These are phyloP conservation scores for Tyto alba DNA, from an alignment of 2,113 vertebrate species.

Conservation along the genomic window DNA sequence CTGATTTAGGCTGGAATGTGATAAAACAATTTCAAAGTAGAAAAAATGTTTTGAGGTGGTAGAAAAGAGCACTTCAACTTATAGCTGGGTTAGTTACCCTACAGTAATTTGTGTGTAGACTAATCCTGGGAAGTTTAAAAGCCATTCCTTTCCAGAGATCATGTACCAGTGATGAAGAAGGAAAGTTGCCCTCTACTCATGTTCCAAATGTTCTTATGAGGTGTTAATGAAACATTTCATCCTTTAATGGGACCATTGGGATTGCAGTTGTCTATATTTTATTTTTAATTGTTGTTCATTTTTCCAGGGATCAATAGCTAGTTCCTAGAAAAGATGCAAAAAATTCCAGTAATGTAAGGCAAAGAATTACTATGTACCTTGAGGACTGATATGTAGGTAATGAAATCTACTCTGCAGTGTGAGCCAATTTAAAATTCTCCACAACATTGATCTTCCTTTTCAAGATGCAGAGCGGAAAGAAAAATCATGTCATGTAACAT, in stretches of 20 bases:
- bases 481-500: background rate
- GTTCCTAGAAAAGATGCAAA: slow-evolving; percentile 49
- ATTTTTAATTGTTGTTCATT: slow-evolving; percentile 28
- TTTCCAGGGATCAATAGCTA: slow-evolving; percentile 45
- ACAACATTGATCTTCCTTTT: background rate
- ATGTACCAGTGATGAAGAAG: background rate
- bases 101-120: background rate
- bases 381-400: background rate
- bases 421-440: background rate
- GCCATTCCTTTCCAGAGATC: background rate
- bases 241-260: background rate
- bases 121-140: background rate
- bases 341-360: slow-evolving; percentile 33
- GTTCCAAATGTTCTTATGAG: background rate
- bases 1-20: background rate
- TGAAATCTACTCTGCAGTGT: background rate
- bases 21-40: background rate
- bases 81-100: background rate
- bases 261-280: slow-evolving; percentile 27
- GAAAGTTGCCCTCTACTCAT: background rate
- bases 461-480: background rate
- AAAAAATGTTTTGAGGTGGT: background rate
- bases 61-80: background rate
- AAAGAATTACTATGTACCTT: background rate
- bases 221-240: slow-evolving; percentile 47